Conservation (phyloP, 1,140 invertebrate species). For the Zaprionus ornatus region DNA sequence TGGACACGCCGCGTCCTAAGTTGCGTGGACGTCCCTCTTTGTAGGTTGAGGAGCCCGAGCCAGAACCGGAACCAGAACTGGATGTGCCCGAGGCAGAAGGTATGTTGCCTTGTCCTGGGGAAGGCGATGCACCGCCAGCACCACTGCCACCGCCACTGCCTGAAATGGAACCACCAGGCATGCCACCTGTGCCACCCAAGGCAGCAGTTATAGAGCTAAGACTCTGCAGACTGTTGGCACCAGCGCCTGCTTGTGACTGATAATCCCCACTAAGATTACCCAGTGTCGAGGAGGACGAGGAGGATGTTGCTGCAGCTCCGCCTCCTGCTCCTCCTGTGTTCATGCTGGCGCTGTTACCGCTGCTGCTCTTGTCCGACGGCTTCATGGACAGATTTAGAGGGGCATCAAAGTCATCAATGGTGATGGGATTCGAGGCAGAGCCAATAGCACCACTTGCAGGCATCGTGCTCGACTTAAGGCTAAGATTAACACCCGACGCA, state of each 20-base stretch:
- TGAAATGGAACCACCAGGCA: conserved; percentile 72
- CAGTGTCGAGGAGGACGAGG: conserved; percentile 22
- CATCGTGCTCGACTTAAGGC: conserved; percentile 71
- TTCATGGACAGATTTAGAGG: conserved; percentile 93
- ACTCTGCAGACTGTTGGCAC: conserved; percentile 74
- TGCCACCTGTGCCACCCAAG: conserved; percentile 66
- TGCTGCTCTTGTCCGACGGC: conserved; percentile 85
- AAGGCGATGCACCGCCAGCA: conserved; percentile 53
- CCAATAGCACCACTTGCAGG: conserved; percentile 70
- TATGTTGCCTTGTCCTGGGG: conserved; percentile 47
- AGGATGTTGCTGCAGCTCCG: background rate
- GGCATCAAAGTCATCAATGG: conserved; percentile 87
- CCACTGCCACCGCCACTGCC: conserved; percentile 55
- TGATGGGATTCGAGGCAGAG: conserved; percentile 82
- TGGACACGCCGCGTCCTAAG: conserved; percentile 92
- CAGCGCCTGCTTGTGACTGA: conserved; percentile 35
- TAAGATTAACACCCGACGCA: conserved; percentile 73
- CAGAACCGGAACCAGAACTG: conserved; percentile 45
- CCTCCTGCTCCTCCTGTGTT: conserved; percentile 7
- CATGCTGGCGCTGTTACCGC: conserved; percentile 8
- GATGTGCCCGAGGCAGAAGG: conserved; percentile 22
- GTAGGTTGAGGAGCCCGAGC: conserved; percentile 69
- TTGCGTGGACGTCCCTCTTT: conserved; percentile 92
- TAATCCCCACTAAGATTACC: conserved; percentile 55
- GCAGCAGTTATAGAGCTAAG: conserved; percentile 83